Evolutionary conservation across 2,888 invertebrate genomes (phyloP).

Genomic region (Macrosoma leucophasiata): DNA sequence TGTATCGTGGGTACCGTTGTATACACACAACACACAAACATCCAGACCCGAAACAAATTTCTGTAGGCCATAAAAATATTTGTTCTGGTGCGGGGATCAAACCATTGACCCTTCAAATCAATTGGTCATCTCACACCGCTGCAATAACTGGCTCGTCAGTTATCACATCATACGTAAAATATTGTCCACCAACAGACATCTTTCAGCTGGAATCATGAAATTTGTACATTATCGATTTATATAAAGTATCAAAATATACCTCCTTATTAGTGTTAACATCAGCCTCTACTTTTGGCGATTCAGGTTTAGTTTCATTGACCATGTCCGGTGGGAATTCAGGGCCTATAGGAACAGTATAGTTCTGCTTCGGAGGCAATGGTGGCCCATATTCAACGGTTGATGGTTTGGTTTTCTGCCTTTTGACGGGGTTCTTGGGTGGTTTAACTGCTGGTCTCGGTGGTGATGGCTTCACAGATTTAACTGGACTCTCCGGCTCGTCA

Average conservation of each 20-base stretch:
- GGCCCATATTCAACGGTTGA: constrained; percentile 47
- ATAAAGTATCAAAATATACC: not conserved
- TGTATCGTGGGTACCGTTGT: no score
- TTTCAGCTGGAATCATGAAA: no score
- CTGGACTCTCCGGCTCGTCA: constrained; percentile 51
- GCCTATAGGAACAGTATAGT: constrained; percentile 55
- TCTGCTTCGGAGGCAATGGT: constrained; percentile 46
- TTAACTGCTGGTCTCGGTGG: constrained; percentile 28
- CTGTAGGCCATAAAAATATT: no score
- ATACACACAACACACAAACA: no score
- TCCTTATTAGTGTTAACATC: constrained; percentile 34
- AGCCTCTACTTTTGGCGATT: constrained; percentile 29
- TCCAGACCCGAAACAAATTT: no score
- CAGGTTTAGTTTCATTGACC: constrained; percentile 26
- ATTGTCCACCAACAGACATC: no score
- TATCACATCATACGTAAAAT: no score
- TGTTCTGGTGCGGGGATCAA: no score
- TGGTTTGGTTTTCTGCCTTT: constrained; percentile 46
- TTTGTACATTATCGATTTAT: no score
- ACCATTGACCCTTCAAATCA: no score
- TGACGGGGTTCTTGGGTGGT: constrained; percentile 32
- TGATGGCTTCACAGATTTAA: constrained; percentile 24
- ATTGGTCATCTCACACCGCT: no score
- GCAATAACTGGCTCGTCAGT: no score
- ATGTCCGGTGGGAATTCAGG: constrained; percentile 53